Percentiles rank a stretch among this genome's conserved stretches.
These are phyloP conservation scores for Fulica atra DNA, from an alignment of 2,113 vertebrate species.

Conservation along the genomic window DNA sequence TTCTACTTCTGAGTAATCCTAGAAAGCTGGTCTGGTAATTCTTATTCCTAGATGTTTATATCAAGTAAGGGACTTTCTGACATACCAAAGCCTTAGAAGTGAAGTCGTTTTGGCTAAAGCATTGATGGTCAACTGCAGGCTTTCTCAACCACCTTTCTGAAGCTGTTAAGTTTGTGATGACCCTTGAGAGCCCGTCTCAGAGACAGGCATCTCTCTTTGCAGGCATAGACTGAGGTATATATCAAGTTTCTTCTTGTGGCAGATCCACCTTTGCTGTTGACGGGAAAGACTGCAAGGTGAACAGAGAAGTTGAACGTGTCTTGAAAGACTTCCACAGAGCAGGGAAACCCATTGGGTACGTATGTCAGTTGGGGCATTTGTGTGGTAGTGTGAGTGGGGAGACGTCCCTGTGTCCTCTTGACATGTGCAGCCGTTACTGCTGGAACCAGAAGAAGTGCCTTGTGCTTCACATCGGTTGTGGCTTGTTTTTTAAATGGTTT, in stretches of 20 bases:
- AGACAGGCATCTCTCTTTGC: background rate
- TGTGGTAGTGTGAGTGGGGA: background rate
- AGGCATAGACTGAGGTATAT: background rate
- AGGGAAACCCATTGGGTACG: constrained; percentile 87
- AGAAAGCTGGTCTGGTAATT: background rate
- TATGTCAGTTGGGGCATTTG: background rate
- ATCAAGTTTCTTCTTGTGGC: constrained; percentile 17
- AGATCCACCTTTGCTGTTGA: constrained; percentile 88
- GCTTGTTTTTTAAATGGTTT: background rate
- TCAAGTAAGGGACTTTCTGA: background rate
- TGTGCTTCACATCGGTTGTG: background rate
- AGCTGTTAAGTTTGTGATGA: background rate
- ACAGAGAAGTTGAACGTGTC: constrained; percentile 83
- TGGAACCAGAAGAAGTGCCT: background rate
- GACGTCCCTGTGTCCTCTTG: background rate
- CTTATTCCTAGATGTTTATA: background rate
- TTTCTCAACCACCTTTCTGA: background rate
- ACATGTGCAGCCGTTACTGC: background rate
- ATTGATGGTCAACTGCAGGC: background rate
- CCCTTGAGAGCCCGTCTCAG: background rate
- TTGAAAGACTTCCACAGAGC: constrained; percentile 85
- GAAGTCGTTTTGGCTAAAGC: background rate
- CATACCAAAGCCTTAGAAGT: background rate
- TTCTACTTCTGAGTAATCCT: background rate
- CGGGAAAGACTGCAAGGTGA: constrained; percentile 83